Evolutionary conservation across 2,113 vertebrate genomes (phyloP), one percentile per base, ranked within the genome.

Genomic region (Periophthalmodon schlosseri): DNA sequence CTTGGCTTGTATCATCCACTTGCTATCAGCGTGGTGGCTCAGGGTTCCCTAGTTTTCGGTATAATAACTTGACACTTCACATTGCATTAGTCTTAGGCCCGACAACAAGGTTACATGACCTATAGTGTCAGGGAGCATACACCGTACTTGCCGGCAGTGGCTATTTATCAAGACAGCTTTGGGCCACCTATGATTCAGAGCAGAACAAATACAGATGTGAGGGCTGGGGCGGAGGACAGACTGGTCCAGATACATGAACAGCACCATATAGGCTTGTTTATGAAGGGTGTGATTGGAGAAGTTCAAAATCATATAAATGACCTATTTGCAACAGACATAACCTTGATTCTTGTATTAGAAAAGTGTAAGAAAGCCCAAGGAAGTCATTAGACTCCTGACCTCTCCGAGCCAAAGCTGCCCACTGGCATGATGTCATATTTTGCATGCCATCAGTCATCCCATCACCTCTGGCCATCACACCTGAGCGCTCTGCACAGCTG

Each of bases 31-130:
- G 81, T 77, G 79, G 88, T 82, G 81, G 86, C 90, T 91, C 85
- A 68, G 86, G 89, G 60, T 63, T 91, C 89, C 86, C 92, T 90
- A 88, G 87, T 93, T 91, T 60, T 91, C 87, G 84, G 88, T 91
- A 91, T 93, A 94, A 93, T 94, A 93, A 94, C 91, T 93, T 92
- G 91, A 93, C 93, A 92, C 93, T 93, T 93, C 91, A 92, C 91
- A 89, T 93, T 89, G 91, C 92, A 94, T 94, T 94, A 93, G 91
- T 93, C 91, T 89, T 87, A 86, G 91, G 91, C 91, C 88, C 83
- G 83, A 93, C 92, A 93, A 92, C 92, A 93, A 93, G 91, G 93
- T 93, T 88, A 91, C 88, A 88, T 93, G 93, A 94, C 93, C 93
- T 94, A 91, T 87, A 88, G 92, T 93, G 93, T 93, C 93, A 93